Conservation (phyloP, 1,140 invertebrate genomes). For the Drosophila murphyi region DNA sequence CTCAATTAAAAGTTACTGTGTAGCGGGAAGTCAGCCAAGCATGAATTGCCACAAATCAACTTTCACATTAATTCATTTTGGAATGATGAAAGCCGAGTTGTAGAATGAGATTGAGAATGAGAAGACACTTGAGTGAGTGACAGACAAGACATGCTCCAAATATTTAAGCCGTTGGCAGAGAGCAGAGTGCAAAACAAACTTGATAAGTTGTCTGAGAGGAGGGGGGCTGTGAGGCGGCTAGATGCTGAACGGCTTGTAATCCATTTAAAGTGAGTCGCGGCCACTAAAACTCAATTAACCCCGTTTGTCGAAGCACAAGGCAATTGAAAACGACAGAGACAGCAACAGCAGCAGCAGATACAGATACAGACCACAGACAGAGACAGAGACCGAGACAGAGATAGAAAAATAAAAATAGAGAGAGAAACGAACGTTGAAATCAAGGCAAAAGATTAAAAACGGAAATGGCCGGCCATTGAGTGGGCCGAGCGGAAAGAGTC, state of each 20-base stretch:
- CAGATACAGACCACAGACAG: slow-evolving; percentile 23
- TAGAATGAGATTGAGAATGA: not conserved
- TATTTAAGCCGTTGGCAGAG: slow-evolving; percentile 59
- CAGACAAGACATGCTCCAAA: slow-evolving; percentile 71
- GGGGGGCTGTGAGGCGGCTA: not conserved
- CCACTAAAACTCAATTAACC: slow-evolving; percentile 84
- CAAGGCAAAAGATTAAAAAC: slow-evolving; percentile 76
- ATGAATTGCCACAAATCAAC: slow-evolving; percentile 80
- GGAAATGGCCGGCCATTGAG: slow-evolving; percentile 61
- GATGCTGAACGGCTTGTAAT: slow-evolving; percentile 62
- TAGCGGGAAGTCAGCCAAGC: slow-evolving; percentile 59
- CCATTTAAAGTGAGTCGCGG: slow-evolving; percentile 81
- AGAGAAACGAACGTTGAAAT: slow-evolving; percentile 57
- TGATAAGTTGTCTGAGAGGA: slow-evolving; percentile 33
- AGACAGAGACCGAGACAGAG: slow-evolving; percentile 23
- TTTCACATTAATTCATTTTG: slow-evolving; percentile 75
- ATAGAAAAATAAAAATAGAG: slow-evolving; percentile 27
- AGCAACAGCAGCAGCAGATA: not conserved
- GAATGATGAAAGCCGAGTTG: slow-evolving; percentile 26
- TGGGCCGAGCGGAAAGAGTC: not conserved
- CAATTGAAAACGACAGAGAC: slow-evolving; percentile 55
- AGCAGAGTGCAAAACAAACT: slow-evolving; percentile 68
- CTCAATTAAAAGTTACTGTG: slow-evolving; percentile 71
- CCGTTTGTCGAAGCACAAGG: slow-evolving; percentile 68
- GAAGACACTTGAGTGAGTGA: slow-evolving; percentile 49